phyloP scores from a whole-genome alignment of 2,797 vertebrate genomes.

The Scleropages formosus region DNA sequence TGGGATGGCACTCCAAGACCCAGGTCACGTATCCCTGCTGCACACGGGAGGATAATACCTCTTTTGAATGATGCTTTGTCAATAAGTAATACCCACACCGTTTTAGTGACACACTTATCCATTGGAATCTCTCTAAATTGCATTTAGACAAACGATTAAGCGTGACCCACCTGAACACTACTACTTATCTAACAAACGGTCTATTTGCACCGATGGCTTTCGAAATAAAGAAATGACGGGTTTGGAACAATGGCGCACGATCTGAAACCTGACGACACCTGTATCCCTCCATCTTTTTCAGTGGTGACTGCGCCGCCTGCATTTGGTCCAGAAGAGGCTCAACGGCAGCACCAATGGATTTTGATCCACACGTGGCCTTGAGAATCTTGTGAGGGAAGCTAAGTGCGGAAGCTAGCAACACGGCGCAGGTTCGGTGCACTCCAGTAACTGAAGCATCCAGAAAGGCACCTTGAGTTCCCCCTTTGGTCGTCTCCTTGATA shows the following conservation, averaged over 20 bases:
- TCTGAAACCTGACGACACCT: neutral
- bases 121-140: conserved; percentile 48
- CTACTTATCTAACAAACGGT: conserved; percentile 17
- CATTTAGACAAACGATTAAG: conserved; percentile 48
- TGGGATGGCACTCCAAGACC: conserved; percentile 10
- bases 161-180: conserved; percentile 35
- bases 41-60: conserved; percentile 30
- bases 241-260: neutral
- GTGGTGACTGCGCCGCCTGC: neutral
- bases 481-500: neutral
- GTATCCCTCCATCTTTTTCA: neutral
- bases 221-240: conserved; percentile 14
- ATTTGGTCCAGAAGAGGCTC: neutral
- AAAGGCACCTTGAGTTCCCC: neutral
- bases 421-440: neutral
- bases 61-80: conserved; percentile 53
- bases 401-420: too few species aligned
- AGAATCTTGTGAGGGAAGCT: too few species aligned
- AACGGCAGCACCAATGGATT: too few species aligned
- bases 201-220: conserved; percentile 17
- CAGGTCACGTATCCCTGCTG: conserved; percentile 21
- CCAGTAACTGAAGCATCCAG: neutral
- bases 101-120: conserved; percentile 55
- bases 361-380: too few species aligned
- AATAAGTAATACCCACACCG: conserved; percentile 57